phyloP scores from a whole-genome alignment of 2,113 vertebrate genomes.

The Xenus cinereus region DNA sequence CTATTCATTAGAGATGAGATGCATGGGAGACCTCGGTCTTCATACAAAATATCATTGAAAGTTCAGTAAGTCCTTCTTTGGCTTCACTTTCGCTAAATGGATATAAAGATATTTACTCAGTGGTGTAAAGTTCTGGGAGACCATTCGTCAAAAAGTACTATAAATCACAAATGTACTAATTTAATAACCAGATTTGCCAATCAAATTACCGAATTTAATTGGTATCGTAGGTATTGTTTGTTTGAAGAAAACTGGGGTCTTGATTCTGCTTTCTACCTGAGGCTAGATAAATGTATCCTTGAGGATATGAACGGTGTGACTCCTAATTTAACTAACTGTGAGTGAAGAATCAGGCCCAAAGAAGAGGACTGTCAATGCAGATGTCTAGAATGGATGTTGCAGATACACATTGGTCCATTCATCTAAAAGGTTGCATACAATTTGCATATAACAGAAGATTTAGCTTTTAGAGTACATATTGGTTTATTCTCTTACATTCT shows the following conservation, averaged over 20 bases:
- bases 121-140: neutral
- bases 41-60: neutral
- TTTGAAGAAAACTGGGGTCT: neutral
- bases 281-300: neutral
- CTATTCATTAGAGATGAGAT: neutral
- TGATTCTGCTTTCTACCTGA: neutral
- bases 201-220: neutral
- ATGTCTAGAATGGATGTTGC: neutral
- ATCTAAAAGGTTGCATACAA: neutral
- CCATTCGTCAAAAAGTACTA: neutral
- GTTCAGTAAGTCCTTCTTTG: neutral
- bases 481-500: neutral
- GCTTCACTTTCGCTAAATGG: neutral
- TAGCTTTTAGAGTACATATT: neutral
- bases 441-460: neutral
- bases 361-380: neutral
- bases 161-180: neutral
- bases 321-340: neutral
- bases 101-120: neutral
- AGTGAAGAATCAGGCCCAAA: neutral
- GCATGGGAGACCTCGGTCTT: neutral
- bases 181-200: neutral
- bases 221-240: neutral
- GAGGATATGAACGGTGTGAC: too few species aligned
- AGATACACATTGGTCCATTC: neutral